Evolutionary conservation across 1,140 invertebrate species (phyloP).

Genomic region (Bombus ignitus): DNA sequence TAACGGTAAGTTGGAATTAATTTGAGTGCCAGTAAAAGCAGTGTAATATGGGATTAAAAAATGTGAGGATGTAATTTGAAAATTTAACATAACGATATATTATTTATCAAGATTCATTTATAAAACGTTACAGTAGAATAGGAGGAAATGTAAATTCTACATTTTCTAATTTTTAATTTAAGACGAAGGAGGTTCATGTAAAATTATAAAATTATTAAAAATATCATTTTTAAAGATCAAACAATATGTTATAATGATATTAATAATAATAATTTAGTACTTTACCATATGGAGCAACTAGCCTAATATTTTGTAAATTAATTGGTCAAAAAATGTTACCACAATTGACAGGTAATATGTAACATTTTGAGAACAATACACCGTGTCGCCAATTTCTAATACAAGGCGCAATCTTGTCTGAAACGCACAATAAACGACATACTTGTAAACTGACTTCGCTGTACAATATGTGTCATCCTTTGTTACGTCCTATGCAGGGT

Average conservation of each 20-base stretch:
- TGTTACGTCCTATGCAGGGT: neutral
- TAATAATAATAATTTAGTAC: neutral
- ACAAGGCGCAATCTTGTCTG: conserved; percentile 1
- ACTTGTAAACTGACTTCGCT: conserved; percentile 17
- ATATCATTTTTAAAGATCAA: too few species aligned
- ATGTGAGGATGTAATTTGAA: neutral
- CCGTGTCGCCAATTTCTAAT: conserved; percentile 4
- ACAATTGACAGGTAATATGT: too few species aligned
- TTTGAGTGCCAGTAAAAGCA: neutral
- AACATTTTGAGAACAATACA: neutral
- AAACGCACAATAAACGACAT: neutral
- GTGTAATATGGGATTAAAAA: too few species aligned
- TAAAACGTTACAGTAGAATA: neutral
- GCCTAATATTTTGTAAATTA: neutral
- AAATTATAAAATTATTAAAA: too few species aligned
- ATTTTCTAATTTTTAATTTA: too few species aligned
- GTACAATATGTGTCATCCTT: conserved; percentile 2
- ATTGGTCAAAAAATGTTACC: neutral
- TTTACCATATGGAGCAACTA: neutral
- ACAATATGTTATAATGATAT: neutral
- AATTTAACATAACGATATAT: neutral
- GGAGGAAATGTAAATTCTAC: too few species aligned
- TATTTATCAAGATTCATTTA: neutral
- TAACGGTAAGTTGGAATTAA: neutral
- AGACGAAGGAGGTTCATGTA: accelerated